Percentiles rank a stretch among this genome's conserved stretches.
These are phyloP conservation scores for Campoletis raptor DNA, from an alignment of 2,888 invertebrate genomes.

Conservation along the genomic window DNA sequence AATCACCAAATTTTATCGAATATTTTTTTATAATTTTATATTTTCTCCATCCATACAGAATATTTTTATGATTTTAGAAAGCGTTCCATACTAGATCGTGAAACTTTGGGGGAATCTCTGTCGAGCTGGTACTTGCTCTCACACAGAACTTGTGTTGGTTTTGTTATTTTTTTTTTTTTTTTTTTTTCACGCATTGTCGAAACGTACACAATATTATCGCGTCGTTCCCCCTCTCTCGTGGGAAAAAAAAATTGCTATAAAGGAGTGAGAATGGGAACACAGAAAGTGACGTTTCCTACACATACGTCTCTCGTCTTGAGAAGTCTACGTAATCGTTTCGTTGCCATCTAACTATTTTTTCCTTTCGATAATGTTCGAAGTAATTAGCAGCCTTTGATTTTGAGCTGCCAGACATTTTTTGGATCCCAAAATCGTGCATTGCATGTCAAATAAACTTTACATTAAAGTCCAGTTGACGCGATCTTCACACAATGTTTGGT, in stretches of 20 bases:
- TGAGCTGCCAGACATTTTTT: background rate
- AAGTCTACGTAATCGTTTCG: conserved; percentile 24
- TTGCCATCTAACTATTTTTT: background rate
- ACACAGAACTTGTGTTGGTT: conserved; percentile 63
- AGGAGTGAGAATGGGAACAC: conserved; percentile 74
- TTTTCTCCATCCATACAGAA: background rate
- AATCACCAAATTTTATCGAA: background rate
- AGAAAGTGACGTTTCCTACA: conserved; percentile 72
- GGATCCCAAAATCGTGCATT: background rate
- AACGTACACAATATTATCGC: conserved; percentile 71
- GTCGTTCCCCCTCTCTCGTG: conserved; percentile 61
- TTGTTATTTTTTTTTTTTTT: background rate
- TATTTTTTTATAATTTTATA: background rate
- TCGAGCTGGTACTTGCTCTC: conserved; percentile 57
- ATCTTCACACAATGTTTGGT: background rate
- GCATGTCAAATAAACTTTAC: background rate
- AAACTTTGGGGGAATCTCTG: conserved; percentile 47
- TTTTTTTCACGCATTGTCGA: conserved; percentile 71
- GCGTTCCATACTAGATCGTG: conserved; percentile 44
- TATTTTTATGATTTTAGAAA: conserved; percentile 65
- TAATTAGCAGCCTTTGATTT: background rate
- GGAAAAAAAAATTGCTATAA: conserved; percentile 70
- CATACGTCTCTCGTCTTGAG: background rate
- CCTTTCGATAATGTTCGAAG: background rate
- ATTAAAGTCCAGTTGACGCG: background rate